Base-by-base conservation (phyloP, 2,797 vertebrate genomes). In the Hippopotamyrus pictus region DNA sequence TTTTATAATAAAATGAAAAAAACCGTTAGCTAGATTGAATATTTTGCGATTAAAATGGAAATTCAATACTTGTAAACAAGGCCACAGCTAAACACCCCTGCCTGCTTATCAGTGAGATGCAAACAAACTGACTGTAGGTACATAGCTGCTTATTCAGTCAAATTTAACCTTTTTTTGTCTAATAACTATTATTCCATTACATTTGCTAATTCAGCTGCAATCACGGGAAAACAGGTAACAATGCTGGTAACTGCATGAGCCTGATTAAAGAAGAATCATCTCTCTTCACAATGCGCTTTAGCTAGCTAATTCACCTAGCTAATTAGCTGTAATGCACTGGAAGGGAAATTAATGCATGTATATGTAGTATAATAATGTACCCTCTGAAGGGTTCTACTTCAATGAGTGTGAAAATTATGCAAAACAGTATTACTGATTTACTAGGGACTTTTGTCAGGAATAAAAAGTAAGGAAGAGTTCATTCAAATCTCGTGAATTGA, bases 251-350 rank as follows among this genome's bases (percentile, higher is more conserved):
- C 86, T 65, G 57, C n/a, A 11, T 69, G 37, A 48, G 44, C 57
- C n/a, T 88, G 57, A 65, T 65, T 65, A 65, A 69, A 88, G 33
- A 69, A 25, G 37, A 88, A 25, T 88, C 37, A 25, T n/a, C 5
- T 46, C 1, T 88, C 51, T 50, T 44, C 41, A 46, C n/a, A 48
- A 19, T 44, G 53, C 2, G 57, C 59, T 88, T 88, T 46, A 44
- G 57, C 87, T 48, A 88, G 86, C 57, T 88, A 86, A 86, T 87
- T 57, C 50, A 41, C 53, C 51, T 59, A 65, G 87, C 22, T 88
- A 88, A 65, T 59, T 88, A 88, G 86, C 54, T 65, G 33, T 87
- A 62, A 69, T 69, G 59, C 54, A 25, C 37, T 65, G 37, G 44
- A 25, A 88, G 57, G 19, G 37, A 46, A 69, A 88, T 53, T n/a